Evolutionary conservation across 2,888 invertebrate species (phyloP).

Genomic region (Odontocolon sp.): DNA sequence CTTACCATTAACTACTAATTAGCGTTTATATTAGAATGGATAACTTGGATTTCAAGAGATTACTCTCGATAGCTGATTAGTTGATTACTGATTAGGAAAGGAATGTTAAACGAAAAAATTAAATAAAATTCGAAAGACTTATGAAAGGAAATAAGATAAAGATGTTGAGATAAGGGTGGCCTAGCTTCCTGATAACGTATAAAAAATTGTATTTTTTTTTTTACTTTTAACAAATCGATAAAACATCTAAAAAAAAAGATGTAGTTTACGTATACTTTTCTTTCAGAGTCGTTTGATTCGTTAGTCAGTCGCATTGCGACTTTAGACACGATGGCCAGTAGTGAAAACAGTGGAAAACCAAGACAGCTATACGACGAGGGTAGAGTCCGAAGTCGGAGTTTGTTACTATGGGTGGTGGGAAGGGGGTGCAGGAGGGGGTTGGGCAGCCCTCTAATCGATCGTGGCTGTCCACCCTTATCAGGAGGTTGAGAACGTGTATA

Average conservation of each 20-base stretch:
- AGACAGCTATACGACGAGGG: constrained; percentile 49
- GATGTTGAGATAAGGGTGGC: too few relatives aligned
- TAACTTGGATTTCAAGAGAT: constrained; percentile 30
- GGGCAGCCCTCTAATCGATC: constrained; percentile 81
- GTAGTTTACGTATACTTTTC: constrained; percentile 46
- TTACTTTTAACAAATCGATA: too few relatives aligned
- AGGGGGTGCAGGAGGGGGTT: constrained; percentile 67
- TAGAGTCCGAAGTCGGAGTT: constrained; percentile 60
- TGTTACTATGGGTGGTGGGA: constrained; percentile 60
- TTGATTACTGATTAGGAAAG: constrained; percentile 10
- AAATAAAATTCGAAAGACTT: too few relatives aligned
- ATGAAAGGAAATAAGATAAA: not conserved
- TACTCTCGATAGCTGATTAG: not conserved
- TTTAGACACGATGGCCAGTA: constrained; percentile 69
- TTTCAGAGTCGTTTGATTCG: constrained; percentile 67
- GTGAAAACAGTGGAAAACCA: constrained; percentile 50
- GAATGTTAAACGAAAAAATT: not conserved
- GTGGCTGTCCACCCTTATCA: constrained; percentile 81
- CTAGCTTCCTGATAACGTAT: too few relatives aligned
- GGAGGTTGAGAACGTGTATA: constrained; percentile 71
- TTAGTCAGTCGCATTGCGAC: constrained; percentile 73
- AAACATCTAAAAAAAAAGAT: not conserved
- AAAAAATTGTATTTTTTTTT: too few relatives aligned
- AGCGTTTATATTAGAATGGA: constrained; percentile 23
- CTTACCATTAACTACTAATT: constrained; percentile 26